phyloP scores from a whole-genome alignment of 2,113 vertebrate genomes.

The Plectropomus leopardus region DNA sequence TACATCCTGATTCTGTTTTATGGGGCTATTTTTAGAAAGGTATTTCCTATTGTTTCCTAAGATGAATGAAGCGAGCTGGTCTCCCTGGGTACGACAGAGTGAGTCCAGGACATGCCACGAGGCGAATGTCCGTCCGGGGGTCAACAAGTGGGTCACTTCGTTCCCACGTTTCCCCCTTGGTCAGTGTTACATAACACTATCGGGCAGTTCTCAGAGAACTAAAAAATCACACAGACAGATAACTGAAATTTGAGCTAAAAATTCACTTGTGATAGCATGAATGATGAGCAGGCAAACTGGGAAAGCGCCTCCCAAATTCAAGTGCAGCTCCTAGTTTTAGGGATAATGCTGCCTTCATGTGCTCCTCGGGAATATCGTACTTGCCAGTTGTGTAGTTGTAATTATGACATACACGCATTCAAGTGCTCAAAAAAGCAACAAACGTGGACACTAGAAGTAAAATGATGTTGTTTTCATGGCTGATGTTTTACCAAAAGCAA shows the following conservation, averaged over 20 bases:
- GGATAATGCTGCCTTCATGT: too few species aligned
- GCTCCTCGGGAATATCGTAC: too few species aligned
- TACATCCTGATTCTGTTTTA: conserved; percentile 86
- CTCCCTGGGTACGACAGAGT: conserved; percentile 69
- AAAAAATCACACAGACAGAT: conserved; percentile 1
- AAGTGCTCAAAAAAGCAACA: too few species aligned
- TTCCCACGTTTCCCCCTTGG: conserved; percentile 66
- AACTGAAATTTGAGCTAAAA: background rate
- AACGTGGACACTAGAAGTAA: too few species aligned
- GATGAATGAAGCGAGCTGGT: conserved; percentile 78
- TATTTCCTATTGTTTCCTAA: conserved; percentile 84
- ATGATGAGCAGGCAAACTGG: background rate
- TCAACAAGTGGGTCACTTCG: conserved; percentile 62
- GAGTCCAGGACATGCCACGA: conserved; percentile 74
- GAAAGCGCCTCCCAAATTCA: background rate
- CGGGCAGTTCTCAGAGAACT: conserved; percentile 7
- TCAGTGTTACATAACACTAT: conserved; percentile 42
- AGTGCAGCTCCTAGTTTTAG: too few species aligned
- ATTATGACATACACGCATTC: too few species aligned
- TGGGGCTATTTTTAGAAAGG: conserved; percentile 84
- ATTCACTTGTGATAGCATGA: background rate
- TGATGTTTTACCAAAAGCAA: too few species aligned
- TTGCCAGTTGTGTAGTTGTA: too few species aligned
- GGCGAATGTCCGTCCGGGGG: conserved; percentile 67
- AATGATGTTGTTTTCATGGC: too few species aligned